phyloP scores from a whole-genome alignment of 2,113 vertebrate species.

The Ochotona princeps region DNA sequence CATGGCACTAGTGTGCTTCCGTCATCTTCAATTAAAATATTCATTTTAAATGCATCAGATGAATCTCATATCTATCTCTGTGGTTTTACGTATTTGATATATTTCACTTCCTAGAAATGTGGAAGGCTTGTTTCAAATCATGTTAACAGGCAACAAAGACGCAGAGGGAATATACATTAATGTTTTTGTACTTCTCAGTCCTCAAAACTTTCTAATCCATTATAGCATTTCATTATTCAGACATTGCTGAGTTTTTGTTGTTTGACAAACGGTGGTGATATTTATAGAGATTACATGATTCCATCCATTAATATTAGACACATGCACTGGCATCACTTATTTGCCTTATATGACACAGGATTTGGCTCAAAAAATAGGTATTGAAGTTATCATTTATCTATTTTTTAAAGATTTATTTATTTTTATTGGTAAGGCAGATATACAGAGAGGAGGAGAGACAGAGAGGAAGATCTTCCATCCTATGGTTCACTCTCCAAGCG shows the following conservation, averaged over 20 bases:
- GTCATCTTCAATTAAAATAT: neutral
- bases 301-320: neutral
- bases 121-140: neutral
- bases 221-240: neutral
- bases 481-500: too few relatives aligned
- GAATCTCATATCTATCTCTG: neutral
- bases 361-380: neutral
- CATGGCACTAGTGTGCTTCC: neutral
- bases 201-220: neutral
- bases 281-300: neutral
- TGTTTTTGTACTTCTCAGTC: neutral
- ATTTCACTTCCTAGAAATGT: neutral
- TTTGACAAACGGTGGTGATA: neutral
- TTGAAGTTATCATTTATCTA: neutral
- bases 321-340: neutral
- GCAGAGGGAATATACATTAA: neutral
- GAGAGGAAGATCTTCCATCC: too few relatives aligned
- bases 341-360: neutral
- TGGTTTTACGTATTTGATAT: neutral
- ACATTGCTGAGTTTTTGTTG: neutral
- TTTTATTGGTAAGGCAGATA: too few relatives aligned
- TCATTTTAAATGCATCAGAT: neutral
- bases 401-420: neutral
- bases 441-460: too few relatives aligned
- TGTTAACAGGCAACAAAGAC: neutral